Conservation (phyloP, 2,797 vertebrate genomes). For the Myotis planiceps region DNA sequence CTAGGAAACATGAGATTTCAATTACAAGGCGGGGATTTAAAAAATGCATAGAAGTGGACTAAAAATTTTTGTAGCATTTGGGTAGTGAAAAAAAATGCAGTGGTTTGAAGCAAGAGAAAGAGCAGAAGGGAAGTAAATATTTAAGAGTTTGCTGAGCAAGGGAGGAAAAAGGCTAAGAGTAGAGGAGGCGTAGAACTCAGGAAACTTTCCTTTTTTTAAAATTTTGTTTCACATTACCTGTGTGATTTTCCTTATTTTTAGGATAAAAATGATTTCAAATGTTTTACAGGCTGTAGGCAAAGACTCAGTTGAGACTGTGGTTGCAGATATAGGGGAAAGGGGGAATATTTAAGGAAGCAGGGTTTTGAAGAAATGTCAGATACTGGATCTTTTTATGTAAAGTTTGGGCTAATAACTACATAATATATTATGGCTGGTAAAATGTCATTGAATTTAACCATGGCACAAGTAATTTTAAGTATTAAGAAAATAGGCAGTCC, state of each 20-base stretch:
- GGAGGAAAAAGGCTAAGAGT: not conserved
- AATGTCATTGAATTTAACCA: conserved; percentile 21
- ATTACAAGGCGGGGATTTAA: not conserved
- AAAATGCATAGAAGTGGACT: not conserved
- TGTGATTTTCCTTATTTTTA: not conserved
- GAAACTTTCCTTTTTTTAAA: not conserved
- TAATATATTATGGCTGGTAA: not conserved
- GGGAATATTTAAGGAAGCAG: not conserved
- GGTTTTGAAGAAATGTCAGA: not conserved
- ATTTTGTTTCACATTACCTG: not conserved
- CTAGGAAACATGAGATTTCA: not conserved
- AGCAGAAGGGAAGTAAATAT: not conserved
- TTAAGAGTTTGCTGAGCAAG: not conserved
- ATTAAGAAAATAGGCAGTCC: not conserved
- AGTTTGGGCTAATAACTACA: not conserved
- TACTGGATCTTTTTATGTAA: not conserved
- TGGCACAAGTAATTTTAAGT: conserved; percentile 10
- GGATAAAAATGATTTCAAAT: not conserved
- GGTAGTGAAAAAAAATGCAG: not conserved
- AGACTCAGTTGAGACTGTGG: not conserved
- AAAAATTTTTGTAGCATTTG: not conserved
- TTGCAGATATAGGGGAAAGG: not conserved
- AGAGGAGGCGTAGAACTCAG: not conserved
- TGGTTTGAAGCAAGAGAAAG: not conserved
- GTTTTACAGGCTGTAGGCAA: not conserved